phyloP scores from a whole-genome alignment of 2,888 invertebrate species.

The Physocephala rufipes region DNA sequence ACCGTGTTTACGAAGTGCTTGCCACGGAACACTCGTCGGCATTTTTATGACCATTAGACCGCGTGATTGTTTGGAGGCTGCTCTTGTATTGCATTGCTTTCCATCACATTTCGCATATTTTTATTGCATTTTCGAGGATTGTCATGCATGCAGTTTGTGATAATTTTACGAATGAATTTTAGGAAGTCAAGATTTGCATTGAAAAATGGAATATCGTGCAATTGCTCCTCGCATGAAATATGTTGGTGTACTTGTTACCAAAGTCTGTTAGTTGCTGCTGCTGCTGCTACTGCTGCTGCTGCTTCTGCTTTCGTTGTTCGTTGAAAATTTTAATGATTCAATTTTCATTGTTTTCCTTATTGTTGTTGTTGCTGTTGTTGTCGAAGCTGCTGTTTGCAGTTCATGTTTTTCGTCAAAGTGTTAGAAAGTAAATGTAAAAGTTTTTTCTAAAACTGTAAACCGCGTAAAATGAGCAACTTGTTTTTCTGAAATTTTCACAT shows the following conservation, averaged over 20 bases:
- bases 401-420: not conserved
- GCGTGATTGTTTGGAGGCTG: no score
- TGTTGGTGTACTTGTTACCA: slow-evolving; percentile 45
- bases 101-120: slow-evolving; percentile 17
- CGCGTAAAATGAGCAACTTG: not conserved
- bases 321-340: slow-evolving; percentile 13
- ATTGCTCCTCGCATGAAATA: slow-evolving; percentile 45
- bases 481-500: slow-evolving; percentile 1
- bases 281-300: slow-evolving; percentile 39
- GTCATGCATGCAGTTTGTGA: slow-evolving; percentile 30
- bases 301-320: not conserved
- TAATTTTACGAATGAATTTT: slow-evolving; percentile 45
- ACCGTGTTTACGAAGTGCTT: not conserved
- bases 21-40: slow-evolving; percentile 26
- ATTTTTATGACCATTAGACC: not conserved
- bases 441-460: not conserved
- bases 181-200: slow-evolving; percentile 61
- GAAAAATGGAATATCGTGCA: slow-evolving; percentile 51
- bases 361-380: not conserved
- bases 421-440: slow-evolving; percentile 5
- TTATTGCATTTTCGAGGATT: slow-evolving; percentile 42
- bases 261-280: slow-evolving; percentile 30
- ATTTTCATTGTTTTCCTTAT: not conserved
- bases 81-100: not conserved
- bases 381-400: no score